These are phyloP conservation scores for Dendrocincla tyrannina DNA, from an alignment of 2,797 vertebrate genomes.

Conservation along the genomic window DNA sequence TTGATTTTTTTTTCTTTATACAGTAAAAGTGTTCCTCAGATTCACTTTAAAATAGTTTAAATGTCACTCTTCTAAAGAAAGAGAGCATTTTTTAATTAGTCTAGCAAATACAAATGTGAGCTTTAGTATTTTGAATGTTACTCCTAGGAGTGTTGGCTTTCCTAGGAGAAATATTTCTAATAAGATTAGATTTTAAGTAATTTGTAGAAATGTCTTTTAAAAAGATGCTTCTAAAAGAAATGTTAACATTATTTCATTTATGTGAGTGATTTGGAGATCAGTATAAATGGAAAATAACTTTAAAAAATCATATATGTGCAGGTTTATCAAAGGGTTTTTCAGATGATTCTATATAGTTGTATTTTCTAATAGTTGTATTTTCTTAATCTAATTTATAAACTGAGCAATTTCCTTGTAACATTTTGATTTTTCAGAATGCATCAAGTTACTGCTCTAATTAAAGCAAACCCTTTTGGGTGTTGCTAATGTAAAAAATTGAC, in stretches of 20 bases:
- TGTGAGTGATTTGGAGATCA: conserved; percentile 23
- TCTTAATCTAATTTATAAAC: neutral
- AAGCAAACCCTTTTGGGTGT: neutral
- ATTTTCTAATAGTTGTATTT: neutral
- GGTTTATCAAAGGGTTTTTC: neutral
- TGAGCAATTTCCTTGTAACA: neutral
- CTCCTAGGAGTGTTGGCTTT: conserved; percentile 42
- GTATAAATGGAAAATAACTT: neutral
- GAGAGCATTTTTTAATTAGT: neutral
- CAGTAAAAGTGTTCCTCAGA: conserved; percentile 25
- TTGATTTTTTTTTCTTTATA: conserved; percentile 1
- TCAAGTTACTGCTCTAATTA: conserved; percentile 26
- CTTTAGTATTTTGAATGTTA: conserved; percentile 57
- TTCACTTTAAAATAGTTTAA: conserved; percentile 39
- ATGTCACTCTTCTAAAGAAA: conserved; percentile 33
- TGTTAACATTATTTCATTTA: conserved; percentile 6
- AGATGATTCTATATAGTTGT: conserved; percentile 31
- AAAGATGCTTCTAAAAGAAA: conserved; percentile 24
- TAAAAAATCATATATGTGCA: neutral
- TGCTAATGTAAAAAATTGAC: conserved; percentile 13
- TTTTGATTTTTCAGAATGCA: conserved; percentile 51
- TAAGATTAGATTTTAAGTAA: conserved; percentile 18
- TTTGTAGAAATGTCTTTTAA: conserved; percentile 5
- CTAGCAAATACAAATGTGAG: conserved; percentile 28
- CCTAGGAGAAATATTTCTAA: conserved; percentile 39